Evolutionary conservation across 2,888 invertebrate genomes (phyloP), one percentile per base, ranked within the genome.

Genomic region (Catocala nupta): DNA sequence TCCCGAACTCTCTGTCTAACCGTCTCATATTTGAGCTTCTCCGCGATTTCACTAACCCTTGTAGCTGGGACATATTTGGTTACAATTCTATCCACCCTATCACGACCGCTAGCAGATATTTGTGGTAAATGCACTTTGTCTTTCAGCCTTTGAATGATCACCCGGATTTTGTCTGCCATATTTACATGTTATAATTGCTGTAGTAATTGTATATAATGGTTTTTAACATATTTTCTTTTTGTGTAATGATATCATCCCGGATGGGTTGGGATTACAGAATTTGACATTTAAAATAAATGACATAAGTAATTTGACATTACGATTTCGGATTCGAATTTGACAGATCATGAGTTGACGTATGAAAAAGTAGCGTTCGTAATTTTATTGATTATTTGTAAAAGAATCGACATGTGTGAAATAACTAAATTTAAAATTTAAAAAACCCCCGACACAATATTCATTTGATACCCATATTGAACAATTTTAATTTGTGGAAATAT

Each of bases 161-260:
- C 89, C 53, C 92, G 89, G 62, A 94, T 73, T 57, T 89, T 87
- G 75, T 91, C 92, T 73, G 91, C 92, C 94, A 94, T 94, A 72
- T 81, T 93, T 77, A 80, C 92, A 92, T 92, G 78, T 79, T 90
- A 82, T 81, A 77, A 77, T 64, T 73, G 69, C 73, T 78, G 53
- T 71, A 77, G 62, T 67, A 65, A 63, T 66, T 62, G 54, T 58
- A 73, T 42, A 68, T 72, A 73, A 39, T 70, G 50, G 50, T 77
- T 63, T 65, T 73, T 74, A 68, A 56, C 83, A 85, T 63, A 55
- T 55, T 57, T 47, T 84, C 82, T 82, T 80, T 76, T 55, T 75
- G 67, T 69, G 70, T 66, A 80, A 69, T 84, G 81, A 81, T 77
- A 80, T 81, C 81, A 80, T 76, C 70, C 70, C 74, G 57, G 66